A percentile compares a stretch with the other conserved stretches of the same genome.
Conservation (phyloP, 1,140 invertebrate species). For the Lepidotrigona ventralis region DNA sequence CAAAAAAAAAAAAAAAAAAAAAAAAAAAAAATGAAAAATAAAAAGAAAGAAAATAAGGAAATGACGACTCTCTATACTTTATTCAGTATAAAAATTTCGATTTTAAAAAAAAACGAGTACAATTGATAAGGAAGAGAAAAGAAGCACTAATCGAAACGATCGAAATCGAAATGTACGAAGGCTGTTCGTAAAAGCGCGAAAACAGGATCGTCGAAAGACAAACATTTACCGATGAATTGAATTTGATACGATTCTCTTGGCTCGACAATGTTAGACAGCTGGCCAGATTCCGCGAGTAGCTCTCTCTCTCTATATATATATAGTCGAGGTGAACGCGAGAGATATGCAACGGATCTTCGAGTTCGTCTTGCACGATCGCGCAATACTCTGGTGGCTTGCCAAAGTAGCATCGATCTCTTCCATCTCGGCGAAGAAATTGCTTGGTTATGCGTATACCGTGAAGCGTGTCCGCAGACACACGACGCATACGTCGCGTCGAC, state of each 20-base stretch:
- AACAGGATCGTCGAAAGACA: conserved; percentile 17
- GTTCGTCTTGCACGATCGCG: conserved; percentile 46
- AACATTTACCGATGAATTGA: conserved; percentile 34
- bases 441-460: conserved; percentile 27
- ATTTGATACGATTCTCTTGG: conserved; percentile 24
- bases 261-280: conserved; percentile 29
- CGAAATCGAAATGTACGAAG: not conserved
- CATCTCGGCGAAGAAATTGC: conserved; percentile 58
- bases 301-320: no score
- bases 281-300: conserved; percentile 26
- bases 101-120: no score
- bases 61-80: no score
- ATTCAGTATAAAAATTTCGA: no score
- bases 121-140: not conserved
- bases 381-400: conserved; percentile 53
- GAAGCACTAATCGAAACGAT: not conserved
- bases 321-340: not conserved
- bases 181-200: not conserved
- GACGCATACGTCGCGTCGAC: not conserved
- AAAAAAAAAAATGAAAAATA: no score
- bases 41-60: no score
- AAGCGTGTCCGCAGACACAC: conserved; percentile 22
- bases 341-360: conserved; percentile 30
- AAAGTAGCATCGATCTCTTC: conserved; percentile 64
- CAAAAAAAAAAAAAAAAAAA: no score